Evolutionary conservation across 64 coral and sea anemone species (phyloP).

Genomic region (Dendronephthya gigantea): DNA sequence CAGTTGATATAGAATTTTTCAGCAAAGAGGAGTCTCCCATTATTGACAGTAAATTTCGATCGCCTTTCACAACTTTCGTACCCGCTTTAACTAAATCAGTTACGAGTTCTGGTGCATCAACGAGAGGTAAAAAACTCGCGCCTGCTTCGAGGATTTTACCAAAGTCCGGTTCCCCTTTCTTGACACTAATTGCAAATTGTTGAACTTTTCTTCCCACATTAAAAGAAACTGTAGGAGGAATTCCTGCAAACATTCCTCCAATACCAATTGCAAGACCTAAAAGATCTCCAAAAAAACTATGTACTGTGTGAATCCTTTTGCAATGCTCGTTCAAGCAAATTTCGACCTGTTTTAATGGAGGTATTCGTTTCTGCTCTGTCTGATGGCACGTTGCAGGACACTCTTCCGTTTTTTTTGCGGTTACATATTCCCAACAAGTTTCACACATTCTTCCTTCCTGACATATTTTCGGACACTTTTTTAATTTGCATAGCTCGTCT

Average conservation of each 20-base stretch:
- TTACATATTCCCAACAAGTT: background rate
- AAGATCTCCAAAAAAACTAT: background rate
- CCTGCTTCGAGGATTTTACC: too few species aligned
- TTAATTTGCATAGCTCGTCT: background rate
- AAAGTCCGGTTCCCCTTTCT: too few species aligned
- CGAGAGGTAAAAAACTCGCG: too few species aligned
- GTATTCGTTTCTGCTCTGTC: background rate
- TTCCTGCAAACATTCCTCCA: too few species aligned
- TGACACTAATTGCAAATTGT: too few species aligned
- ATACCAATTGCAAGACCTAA: too few species aligned
- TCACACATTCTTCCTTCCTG: background rate
- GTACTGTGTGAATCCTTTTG: background rate
- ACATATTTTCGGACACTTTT: background rate
- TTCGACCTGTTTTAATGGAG: background rate
- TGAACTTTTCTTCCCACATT: background rate
- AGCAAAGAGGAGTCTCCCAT: too few species aligned
- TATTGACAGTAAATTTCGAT: too few species aligned
- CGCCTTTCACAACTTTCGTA: too few species aligned
- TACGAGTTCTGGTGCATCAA: too few species aligned
- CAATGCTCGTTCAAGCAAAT: background rate
- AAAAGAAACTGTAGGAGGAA: background rate
- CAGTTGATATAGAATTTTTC: too few species aligned
- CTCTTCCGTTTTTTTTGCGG: background rate
- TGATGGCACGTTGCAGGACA: background rate
- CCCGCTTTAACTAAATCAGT: too few species aligned